phyloP scores from a whole-genome alignment of 2,797 vertebrate species.

The Chromis chromis region DNA sequence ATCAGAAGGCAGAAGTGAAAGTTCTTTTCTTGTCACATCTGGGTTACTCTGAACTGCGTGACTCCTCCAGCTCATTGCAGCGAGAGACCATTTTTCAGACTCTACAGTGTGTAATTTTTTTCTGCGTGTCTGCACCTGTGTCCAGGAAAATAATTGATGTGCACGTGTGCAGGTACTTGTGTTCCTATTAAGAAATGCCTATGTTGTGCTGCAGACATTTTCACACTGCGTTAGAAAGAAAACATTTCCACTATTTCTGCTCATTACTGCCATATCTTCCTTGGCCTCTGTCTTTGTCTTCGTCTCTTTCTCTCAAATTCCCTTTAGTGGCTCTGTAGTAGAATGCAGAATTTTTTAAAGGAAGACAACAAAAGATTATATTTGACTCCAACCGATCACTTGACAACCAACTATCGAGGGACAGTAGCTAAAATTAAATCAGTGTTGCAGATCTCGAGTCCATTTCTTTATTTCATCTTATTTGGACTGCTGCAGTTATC shows the following conservation, averaged over 20 bases:
- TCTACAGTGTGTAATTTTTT: conserved; percentile 42
- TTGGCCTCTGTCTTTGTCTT: conserved; percentile 16
- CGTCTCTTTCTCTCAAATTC: conserved; percentile 17
- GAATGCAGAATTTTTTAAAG: background rate
- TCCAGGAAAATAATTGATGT: conserved; percentile 39
- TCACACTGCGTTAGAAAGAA: conserved; percentile 29
- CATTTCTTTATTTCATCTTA: conserved; percentile 21
- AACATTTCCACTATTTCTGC: conserved; percentile 19
- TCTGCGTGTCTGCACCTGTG: conserved; percentile 68
- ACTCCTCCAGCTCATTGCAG: conserved; percentile 63
- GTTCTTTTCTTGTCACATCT: conserved; percentile 78
- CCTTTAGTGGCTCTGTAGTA: conserved; percentile 10
- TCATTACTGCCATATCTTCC: conserved; percentile 30
- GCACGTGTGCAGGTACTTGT: conserved; percentile 43
- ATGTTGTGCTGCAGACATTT: conserved; percentile 26
- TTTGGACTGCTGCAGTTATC: conserved; percentile 24
- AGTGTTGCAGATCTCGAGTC: conserved; percentile 5
- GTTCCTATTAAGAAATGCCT: conserved; percentile 45
- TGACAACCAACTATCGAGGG: conserved; percentile 28
- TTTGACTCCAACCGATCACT: conserved; percentile 4
- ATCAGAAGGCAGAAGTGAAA: conserved; percentile 79
- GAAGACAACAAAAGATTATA: background rate
- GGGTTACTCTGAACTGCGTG: conserved; percentile 74
- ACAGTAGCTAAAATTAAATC: conserved; percentile 29
- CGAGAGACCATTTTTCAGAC: conserved; percentile 72